These are phyloP conservation scores for Drosophila pectinifera DNA, from an alignment of 1,140 invertebrate genomes.

Conservation along the genomic window DNA sequence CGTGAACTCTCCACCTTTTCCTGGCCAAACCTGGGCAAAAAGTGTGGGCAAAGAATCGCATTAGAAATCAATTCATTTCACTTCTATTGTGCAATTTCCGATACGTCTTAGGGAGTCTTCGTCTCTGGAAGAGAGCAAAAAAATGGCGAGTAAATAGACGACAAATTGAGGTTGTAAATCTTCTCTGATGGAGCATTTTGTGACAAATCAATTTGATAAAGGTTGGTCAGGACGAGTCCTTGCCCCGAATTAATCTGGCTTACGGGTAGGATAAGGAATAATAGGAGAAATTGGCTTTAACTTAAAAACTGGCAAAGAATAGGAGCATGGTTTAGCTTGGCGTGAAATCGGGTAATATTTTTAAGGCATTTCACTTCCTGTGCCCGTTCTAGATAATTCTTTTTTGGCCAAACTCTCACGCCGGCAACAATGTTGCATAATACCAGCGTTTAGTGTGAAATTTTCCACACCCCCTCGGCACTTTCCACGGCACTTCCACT, in stretches of 20 bases:
- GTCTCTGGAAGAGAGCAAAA: slow-evolving; percentile 23
- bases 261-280: neutral
- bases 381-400: neutral
- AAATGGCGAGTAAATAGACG: slow-evolving; percentile 48
- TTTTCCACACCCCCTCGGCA: slow-evolving; percentile 49
- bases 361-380: slow-evolving; percentile 19
- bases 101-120: slow-evolving; percentile 22
- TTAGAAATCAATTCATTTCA: slow-evolving; percentile 81
- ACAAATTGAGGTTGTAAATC: slow-evolving; percentile 76
- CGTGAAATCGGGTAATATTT: slow-evolving; percentile 1
- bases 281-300: slow-evolving; percentile 21
- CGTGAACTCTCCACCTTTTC: slow-evolving; percentile 24
- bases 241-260: slow-evolving; percentile 38
- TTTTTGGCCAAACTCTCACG: slow-evolving; percentile 22
- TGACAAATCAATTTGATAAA: slow-evolving; percentile 55
- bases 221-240: slow-evolving; percentile 33
- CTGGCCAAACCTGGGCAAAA: neutral
- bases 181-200: slow-evolving; percentile 50
- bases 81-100: slow-evolving; percentile 79
- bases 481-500: slow-evolving; percentile 21
- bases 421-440: slow-evolving; percentile 70
- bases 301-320: slow-evolving; percentile 2
- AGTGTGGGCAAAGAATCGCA: slow-evolving; percentile 40
- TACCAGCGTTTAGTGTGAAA: slow-evolving; percentile 77
- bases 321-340: neutral